phyloP scores from a whole-genome alignment of 2,797 vertebrate genomes.

The Tapirus indicus region DNA sequence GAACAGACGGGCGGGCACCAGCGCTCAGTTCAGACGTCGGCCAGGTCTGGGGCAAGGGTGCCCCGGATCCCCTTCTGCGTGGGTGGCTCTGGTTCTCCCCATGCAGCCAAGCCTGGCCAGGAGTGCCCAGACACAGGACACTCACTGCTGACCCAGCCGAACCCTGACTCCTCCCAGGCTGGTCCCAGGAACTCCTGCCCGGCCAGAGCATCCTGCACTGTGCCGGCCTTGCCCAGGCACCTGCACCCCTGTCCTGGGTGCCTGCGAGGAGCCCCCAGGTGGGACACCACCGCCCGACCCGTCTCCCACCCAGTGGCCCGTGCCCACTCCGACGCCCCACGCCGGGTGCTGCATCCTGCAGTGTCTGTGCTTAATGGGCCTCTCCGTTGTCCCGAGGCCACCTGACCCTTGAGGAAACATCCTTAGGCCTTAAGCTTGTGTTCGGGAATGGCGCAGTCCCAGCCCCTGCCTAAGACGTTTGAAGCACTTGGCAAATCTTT shows the following conservation, averaged over 20 bases:
- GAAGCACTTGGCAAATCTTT: not conserved
- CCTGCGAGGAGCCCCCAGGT: not conserved
- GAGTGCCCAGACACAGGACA: not conserved
- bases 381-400: not conserved
- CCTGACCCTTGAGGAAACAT: not conserved
- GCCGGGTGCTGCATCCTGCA: fast-evolving
- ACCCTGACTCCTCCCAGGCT: fast-evolving
- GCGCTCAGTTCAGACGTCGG: fast-evolving
- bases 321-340: not conserved
- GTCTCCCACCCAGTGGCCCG: no score
- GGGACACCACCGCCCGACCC: fast-evolving
- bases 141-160: fast-evolving
- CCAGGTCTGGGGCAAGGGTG: not conserved
- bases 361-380: not conserved
- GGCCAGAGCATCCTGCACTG: not conserved
- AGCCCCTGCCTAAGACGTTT: not conserved
- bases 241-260: not conserved
- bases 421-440: not conserved
- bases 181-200: not conserved
- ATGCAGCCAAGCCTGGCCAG: not conserved
- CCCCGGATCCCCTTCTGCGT: not conserved
- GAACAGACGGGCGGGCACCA: not conserved
- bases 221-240: not conserved
- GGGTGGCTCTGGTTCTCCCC: not conserved
- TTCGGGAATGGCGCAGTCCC: not conserved